Evolutionary conservation across 2,113 vertebrate genomes (phyloP).

Genomic region (Coracopsis vasa): DNA sequence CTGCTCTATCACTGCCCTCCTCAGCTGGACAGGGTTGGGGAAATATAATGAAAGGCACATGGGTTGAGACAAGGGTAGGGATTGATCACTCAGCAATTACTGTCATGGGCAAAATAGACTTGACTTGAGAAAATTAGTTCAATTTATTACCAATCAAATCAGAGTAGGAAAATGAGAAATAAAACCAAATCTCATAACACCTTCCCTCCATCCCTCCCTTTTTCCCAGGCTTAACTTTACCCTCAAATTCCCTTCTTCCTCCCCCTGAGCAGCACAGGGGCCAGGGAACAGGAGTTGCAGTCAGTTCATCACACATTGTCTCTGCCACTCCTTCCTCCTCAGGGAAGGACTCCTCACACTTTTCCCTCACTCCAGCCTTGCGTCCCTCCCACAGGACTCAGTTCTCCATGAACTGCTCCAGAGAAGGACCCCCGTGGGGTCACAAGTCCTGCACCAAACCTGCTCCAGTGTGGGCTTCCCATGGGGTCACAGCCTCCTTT

Average conservation of each 20-base stretch:
- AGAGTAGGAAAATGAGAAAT: background rate
- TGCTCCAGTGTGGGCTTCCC: background rate
- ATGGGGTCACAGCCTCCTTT: background rate
- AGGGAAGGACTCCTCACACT: accelerated
- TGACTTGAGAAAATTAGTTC: background rate
- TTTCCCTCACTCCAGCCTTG: background rate
- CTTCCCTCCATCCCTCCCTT: background rate
- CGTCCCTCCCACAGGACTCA: background rate
- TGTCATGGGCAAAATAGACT: background rate
- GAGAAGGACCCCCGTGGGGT: accelerated
- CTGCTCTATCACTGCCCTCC: background rate
- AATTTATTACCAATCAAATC: background rate
- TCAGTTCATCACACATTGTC: accelerated
- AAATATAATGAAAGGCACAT: background rate
- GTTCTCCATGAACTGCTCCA: background rate
- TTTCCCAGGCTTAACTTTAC: background rate
- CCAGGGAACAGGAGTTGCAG: background rate
- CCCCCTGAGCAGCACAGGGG: accelerated
- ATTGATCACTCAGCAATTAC: background rate
- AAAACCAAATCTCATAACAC: background rate
- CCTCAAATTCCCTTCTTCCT: background rate
- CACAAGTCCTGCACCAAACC: background rate
- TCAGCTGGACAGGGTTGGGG: background rate
- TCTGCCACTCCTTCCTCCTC: background rate
- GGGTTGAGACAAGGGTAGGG: background rate